These are phyloP conservation scores for Onychostruthus taczanowskii DNA, from an alignment of 2,113 vertebrate genomes.

Conservation along the genomic window DNA sequence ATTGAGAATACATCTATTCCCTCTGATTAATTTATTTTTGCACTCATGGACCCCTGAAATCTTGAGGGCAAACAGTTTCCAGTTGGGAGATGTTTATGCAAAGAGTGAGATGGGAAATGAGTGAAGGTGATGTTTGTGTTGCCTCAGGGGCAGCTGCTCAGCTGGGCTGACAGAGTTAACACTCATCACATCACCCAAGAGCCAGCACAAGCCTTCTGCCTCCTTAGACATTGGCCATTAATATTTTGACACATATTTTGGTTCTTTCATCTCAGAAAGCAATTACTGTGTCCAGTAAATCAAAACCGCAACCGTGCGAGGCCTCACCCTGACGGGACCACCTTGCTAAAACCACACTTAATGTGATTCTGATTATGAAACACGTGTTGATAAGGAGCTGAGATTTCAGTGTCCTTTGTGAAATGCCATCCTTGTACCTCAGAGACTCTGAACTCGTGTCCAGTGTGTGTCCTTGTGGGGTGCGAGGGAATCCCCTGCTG, in stretches of 20 bases:
- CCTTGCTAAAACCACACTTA: not conserved
- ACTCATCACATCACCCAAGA: not conserved
- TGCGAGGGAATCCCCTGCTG: not conserved
- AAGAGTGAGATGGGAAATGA: not conserved
- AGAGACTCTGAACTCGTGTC: not conserved
- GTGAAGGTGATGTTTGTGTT: not conserved
- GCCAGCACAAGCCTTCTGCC: not conserved
- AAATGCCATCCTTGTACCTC: not conserved
- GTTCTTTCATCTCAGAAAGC: not conserved
- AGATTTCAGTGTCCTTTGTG: not conserved
- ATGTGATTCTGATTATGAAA: not conserved
- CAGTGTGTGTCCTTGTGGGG: not conserved
- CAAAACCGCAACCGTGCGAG: not conserved
- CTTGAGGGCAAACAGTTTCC: not conserved
- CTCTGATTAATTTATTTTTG: not conserved
- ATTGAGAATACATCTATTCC: not conserved
- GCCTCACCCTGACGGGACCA: not conserved
- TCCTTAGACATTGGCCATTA: not conserved
- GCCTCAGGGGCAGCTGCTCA: not conserved
- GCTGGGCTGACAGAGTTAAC: not conserved
- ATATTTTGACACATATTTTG: not conserved
- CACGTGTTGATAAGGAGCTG: not conserved
- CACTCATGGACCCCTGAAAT: not conserved
- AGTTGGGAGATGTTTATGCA: not conserved
- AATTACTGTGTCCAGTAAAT: not conserved